Evolutionary conservation across 2,113 vertebrate genomes (phyloP), one percentile per base, ranked within the genome.

Genomic region (Tachysurus fulvidraco): DNA sequence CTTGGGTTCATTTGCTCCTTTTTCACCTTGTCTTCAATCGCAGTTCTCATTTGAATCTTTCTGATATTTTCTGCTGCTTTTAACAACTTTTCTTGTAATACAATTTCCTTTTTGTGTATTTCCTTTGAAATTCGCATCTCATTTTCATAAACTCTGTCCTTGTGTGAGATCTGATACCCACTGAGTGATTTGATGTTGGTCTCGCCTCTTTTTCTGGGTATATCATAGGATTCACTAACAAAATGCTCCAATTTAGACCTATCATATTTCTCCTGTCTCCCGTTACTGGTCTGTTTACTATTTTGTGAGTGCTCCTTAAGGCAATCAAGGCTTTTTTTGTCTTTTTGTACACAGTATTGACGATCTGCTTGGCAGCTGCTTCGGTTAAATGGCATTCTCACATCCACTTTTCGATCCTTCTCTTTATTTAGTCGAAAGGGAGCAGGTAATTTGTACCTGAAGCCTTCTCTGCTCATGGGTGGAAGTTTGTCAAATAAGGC

Each of bases 1-100:
- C 83, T 50, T 41, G 23, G 86, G 65, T 69, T 79, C 85, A 69
- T 89, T 25, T 85, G 80, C 19, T 74, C 87, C 79, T 80, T 59
- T 82, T 23, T 55, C 23, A 79, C 46, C 76, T 83, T 91, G 92
- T 91, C 91, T 25, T 92, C 41, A 0, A 85, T 82, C 86, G 91
- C 88, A 11, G 89, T 86, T 73, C 86, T 93, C 73, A 94, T 93
- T 83, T 94, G 95, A 60, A 96, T 94, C 67, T 92, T 95, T 86
- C 92, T 92, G 69, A 97, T 86, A 12, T 88, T 92, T 69, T 95
- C 93, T 46, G 93, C 92, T 17, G 94, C 92, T 83, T 91, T 95
- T 89, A 83, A 93, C 85, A 98, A 91, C 87, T 97, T 97, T 83
- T 95, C 93, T 88, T 89, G 90, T 5, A 98, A 92, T 5, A 96